phyloP scores from a whole-genome alignment of 2,113 vertebrate species.

The Himantopus leucocephalus region DNA sequence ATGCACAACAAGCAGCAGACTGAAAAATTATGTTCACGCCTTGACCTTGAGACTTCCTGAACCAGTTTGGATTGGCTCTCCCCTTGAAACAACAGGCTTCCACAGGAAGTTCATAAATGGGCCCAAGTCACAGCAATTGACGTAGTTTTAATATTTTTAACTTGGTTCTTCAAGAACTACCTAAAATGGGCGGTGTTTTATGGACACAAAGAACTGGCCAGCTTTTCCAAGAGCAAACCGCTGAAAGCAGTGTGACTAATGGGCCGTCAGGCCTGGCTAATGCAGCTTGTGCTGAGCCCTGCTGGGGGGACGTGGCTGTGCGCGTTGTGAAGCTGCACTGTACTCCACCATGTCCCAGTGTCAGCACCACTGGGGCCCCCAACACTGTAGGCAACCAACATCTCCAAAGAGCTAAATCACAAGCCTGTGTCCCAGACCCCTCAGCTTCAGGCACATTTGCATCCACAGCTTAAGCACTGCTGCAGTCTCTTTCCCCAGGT shows the following conservation, averaged over 20 bases:
- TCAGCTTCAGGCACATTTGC: not conserved
- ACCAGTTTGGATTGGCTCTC: conserved; percentile 62
- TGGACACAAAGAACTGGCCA: not conserved
- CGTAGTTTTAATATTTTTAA: conserved; percentile 59
- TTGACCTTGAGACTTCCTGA: conserved; percentile 63
- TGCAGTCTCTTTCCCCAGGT: not conserved
- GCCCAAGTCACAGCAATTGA: conserved; percentile 58
- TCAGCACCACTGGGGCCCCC: not conserved
- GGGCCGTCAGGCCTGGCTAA: not conserved
- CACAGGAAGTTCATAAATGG: conserved; percentile 62
- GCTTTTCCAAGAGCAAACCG: not conserved
- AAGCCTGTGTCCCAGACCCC: not conserved
- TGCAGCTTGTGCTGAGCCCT: not conserved
- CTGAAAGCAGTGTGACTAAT: not conserved
- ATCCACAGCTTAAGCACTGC: not conserved
- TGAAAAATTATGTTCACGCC: conserved; percentile 35
- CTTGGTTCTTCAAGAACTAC: conserved; percentile 23
- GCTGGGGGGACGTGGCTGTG: not conserved
- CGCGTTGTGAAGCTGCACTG: not conserved
- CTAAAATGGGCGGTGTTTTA: conserved; percentile 7
- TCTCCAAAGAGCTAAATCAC: not conserved
- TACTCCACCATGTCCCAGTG: fast-evolving
- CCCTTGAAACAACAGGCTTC: conserved; percentile 34
- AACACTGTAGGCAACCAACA: not conserved
- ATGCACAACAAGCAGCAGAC: conserved; percentile 15